Conservation (phyloP, 1,140 invertebrate genomes). For the Camponotus vicinus region DNA sequence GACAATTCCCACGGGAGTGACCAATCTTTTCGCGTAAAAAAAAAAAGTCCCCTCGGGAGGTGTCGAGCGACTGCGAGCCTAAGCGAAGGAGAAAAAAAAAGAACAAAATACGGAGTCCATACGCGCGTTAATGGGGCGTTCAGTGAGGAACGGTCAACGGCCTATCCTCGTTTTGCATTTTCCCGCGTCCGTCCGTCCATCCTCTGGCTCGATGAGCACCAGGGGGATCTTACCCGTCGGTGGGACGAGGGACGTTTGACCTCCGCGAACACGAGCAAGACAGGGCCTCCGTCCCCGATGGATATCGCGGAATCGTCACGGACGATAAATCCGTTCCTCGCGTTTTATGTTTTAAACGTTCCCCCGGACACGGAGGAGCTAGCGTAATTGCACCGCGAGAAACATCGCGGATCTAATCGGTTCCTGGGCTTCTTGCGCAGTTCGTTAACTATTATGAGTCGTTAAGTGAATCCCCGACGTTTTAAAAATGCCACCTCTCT, state of each 20-base stretch:
- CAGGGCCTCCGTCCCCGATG: conserved; percentile 29
- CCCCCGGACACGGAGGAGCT: conserved; percentile 30
- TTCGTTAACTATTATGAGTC: conserved; percentile 67
- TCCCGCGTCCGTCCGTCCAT: conserved; percentile 50
- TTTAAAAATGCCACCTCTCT: conserved; percentile 41
- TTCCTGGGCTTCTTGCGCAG: conserved; percentile 62
- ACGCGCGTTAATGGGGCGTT: conserved; percentile 56
- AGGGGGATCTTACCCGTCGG: conserved; percentile 30
- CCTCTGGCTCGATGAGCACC: conserved; percentile 36
- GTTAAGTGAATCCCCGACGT: conserved; percentile 60
- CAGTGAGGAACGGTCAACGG: conserved; percentile 55
- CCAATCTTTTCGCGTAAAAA: conserved; percentile 40
- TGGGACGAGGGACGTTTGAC: conserved; percentile 36
- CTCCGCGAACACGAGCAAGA: conserved; percentile 41
- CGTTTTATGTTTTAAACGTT: conserved; percentile 66
- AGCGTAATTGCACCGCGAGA: conserved; percentile 58
- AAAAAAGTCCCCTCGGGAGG: conserved; percentile 19
- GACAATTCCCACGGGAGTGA: conserved; percentile 58
- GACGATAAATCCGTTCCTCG: conserved; percentile 66
- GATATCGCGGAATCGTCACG: conserved; percentile 65
- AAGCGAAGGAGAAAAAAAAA: conserved; percentile 32
- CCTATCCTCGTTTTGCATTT: conserved; percentile 63
- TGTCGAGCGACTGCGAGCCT: conserved; percentile 1
- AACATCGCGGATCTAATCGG: conserved; percentile 56
- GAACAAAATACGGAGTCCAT: conserved; percentile 46